Base-by-base conservation (phyloP, 92 coral and sea anemone genomes). In the Parazoanthus darwini region DNA sequence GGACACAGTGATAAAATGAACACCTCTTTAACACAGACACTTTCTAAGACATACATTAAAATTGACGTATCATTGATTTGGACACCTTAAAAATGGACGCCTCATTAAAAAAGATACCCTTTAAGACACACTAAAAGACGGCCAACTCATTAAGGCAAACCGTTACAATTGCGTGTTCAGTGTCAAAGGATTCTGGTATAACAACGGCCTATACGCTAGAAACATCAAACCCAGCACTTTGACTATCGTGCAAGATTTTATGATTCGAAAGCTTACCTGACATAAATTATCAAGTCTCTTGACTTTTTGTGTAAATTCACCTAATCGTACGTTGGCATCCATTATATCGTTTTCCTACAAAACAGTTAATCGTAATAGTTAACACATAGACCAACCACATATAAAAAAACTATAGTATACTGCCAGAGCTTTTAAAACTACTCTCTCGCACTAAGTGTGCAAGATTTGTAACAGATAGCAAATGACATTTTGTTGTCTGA, bases 291-390 rank as follows among this genome's bases (percentile, higher is more conserved):
- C 99, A 20, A 97, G 91, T 94, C 99, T 91, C 82, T 95, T 91
- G 25, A 92, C 89, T 89, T 95, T 97, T 74, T 97, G 99, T 72
- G 94, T 96, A 58, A 97, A 72, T 82, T 97, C 99, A 77, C 98
- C 95, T 66, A 97, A 63, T 42, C 95, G 93, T 48, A 97, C 93
- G 63, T 89, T 97, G 85, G 99, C 99, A 66, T 95, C 98, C 88
- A 93, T 94, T 59, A 97, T 97, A 83, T 97, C 99, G 77, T 95
- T 97, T 74, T 97, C 99, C 99, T 97, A 51, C 48, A 66, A 76
- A 8, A 71, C 68, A 29, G 33, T 46, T 20, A 29, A 29, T 29
- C 29, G 35, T 35, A 73, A 56, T 4, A 26, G 35, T 67, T 85
- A 43, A 51, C 58, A 88, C 58, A 10, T 58, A 63, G 70, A 3